These are phyloP conservation scores for Solenopsis fugax DNA, from an alignment of 1,140 invertebrate genomes.

Conservation along the genomic window DNA sequence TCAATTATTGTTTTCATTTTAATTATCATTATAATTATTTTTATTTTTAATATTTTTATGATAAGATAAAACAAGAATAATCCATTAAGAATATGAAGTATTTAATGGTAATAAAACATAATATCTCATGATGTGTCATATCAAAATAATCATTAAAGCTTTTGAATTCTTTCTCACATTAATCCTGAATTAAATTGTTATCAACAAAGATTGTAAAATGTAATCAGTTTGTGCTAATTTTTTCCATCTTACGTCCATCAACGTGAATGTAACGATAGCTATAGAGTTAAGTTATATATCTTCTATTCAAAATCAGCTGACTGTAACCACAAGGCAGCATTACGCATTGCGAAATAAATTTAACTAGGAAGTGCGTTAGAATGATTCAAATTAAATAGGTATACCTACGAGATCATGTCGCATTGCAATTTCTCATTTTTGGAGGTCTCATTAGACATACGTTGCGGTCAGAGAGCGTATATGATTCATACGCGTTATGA, in stretches of 20 bases:
- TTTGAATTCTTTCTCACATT: neutral
- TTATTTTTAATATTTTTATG: neutral
- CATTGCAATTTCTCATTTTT: neutral
- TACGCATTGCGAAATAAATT: neutral
- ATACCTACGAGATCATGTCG: neutral
- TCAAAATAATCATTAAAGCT: neutral
- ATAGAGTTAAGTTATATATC: neutral
- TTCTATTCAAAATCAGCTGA: neutral
- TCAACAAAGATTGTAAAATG: neutral
- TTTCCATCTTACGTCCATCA: neutral
- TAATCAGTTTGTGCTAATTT: neutral
- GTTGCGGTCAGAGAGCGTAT: neutral
- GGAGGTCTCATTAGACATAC: neutral
- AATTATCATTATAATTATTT: too few relatives aligned
- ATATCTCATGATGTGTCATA: neutral
- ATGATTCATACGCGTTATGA: neutral
- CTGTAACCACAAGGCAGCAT: neutral
- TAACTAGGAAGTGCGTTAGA: neutral
- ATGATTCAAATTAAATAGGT: neutral
- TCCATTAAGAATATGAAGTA: neutral
- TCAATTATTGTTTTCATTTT: too few relatives aligned
- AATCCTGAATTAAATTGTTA: constrained; percentile 22
- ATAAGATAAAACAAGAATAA: constrained; percentile 22
- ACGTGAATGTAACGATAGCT: neutral
- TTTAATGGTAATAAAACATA: constrained; percentile 13